These are phyloP conservation scores for Caradrina kadenii DNA, from an alignment of 2,888 invertebrate species.

Conservation along the genomic window DNA sequence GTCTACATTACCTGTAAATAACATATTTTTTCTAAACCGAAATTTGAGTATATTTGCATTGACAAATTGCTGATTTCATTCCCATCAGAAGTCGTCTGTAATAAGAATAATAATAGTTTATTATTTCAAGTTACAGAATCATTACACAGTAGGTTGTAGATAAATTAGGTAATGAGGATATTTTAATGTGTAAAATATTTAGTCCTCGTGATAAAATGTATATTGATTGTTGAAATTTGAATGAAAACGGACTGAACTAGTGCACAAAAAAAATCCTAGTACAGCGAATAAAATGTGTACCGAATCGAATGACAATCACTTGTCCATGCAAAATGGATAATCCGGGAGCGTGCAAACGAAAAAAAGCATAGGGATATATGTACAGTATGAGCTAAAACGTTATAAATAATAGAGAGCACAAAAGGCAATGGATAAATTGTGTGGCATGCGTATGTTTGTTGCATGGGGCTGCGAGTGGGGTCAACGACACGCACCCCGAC, in stretches of 20 bases:
- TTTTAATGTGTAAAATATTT: not conserved
- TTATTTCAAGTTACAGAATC: too few species aligned
- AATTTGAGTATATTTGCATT: too few species aligned
- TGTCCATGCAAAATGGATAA: constrained; percentile 78
- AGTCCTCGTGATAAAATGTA: constrained; percentile 4
- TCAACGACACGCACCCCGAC: constrained; percentile 89
- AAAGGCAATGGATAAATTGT: constrained; percentile 87
- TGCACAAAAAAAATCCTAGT: constrained; percentile 41
- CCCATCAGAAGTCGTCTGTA: too few species aligned
- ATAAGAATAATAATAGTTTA: too few species aligned
- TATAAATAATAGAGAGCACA: constrained; percentile 85
- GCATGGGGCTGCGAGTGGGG: constrained; percentile 87
- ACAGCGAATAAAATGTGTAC: constrained; percentile 51
- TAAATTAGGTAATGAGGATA: not conserved
- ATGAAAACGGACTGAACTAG: constrained; percentile 41
- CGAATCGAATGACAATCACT: constrained; percentile 68
- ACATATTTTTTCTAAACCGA: too few species aligned
- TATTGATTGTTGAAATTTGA: constrained; percentile 18
- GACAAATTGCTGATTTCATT: too few species aligned
- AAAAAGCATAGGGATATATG: constrained; percentile 75
- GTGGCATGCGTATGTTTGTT: constrained; percentile 81
- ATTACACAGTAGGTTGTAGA: not conserved
- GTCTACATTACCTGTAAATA: too few species aligned
- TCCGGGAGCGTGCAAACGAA: constrained; percentile 72
- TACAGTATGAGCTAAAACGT: constrained; percentile 78